Evolutionary conservation across 2,888 invertebrate species (phyloP).

Genomic region (Mythimna pallens): DNA sequence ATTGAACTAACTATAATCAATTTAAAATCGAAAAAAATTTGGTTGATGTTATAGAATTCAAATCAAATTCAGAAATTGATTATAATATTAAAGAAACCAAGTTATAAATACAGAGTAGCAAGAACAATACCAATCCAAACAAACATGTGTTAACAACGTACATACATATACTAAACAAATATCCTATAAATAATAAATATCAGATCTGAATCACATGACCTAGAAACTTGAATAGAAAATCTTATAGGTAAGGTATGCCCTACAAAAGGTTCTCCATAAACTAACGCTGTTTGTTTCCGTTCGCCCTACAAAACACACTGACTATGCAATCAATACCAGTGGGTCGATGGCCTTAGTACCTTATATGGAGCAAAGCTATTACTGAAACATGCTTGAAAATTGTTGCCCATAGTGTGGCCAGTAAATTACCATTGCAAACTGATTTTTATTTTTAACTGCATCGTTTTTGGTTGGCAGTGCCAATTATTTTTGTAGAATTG

Average conservation of each 20-base stretch:
- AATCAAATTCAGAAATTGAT: not conserved
- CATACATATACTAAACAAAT: constrained; percentile 32
- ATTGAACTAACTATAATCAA: not conserved
- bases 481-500: constrained; percentile 24
- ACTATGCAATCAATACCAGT: constrained; percentile 75
- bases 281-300: constrained; percentile 67
- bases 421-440: constrained; percentile 47
- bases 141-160: not conserved
- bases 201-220: constrained; percentile 59
- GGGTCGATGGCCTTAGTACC: constrained; percentile 78
- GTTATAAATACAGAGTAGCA: constrained; percentile 6
- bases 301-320: constrained; percentile 74
- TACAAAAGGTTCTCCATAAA: constrained; percentile 63
- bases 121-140: not conserved
- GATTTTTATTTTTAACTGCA: constrained; percentile 26
- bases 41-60: not conserved
- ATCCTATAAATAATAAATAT: constrained; percentile 4
- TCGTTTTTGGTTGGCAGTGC: constrained; percentile 6
- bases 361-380: constrained; percentile 73
- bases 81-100: not conserved
- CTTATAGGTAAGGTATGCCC: constrained; percentile 58
- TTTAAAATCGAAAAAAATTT: not conserved
- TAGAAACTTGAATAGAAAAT: constrained; percentile 64
- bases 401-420: constrained; percentile 28
- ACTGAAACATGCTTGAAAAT: constrained; percentile 65